phyloP scores from a whole-genome alignment of 2,888 invertebrate genomes.

The Rhyacophila evoluta region DNA sequence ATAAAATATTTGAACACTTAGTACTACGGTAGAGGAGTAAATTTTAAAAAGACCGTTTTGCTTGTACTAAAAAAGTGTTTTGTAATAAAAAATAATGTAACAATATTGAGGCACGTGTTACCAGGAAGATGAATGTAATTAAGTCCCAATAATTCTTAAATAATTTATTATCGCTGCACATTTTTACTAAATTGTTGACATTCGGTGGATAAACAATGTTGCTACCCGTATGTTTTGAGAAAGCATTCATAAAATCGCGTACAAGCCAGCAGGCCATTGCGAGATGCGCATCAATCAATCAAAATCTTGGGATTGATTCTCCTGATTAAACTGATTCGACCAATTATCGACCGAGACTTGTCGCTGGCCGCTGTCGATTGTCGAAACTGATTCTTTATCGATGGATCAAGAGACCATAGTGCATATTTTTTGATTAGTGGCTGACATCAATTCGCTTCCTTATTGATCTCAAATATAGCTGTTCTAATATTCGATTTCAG shows the following conservation, averaged over 20 bases:
- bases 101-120: too few relatives aligned
- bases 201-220: background rate
- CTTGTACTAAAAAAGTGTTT: too few relatives aligned
- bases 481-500: too few relatives aligned
- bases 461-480: background rate
- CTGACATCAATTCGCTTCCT: conserved; percentile 12
- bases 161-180: background rate
- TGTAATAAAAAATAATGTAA: too few relatives aligned
- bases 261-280: conserved; percentile 11
- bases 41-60: too few relatives aligned
- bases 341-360: conserved; percentile 39
- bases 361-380: conserved; percentile 20
- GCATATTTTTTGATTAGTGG: background rate
- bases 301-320: conserved; percentile 48
- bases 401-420: conserved; percentile 19
- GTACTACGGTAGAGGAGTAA: too few relatives aligned
- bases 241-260: conserved; percentile 35
- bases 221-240: conserved; percentile 35
- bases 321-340: conserved; percentile 42
- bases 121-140: too few relatives aligned
- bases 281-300: conserved; percentile 47
- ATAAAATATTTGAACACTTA: too few relatives aligned
- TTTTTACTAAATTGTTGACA: conserved; percentile 16
- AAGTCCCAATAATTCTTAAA: too few relatives aligned
- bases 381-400: conserved; percentile 5